A percentile compares a stretch with the other conserved stretches of the same genome.
Evolutionary conservation across 2,888 invertebrate genomes (phyloP).

Genomic region (Drosophila helvetica): DNA sequence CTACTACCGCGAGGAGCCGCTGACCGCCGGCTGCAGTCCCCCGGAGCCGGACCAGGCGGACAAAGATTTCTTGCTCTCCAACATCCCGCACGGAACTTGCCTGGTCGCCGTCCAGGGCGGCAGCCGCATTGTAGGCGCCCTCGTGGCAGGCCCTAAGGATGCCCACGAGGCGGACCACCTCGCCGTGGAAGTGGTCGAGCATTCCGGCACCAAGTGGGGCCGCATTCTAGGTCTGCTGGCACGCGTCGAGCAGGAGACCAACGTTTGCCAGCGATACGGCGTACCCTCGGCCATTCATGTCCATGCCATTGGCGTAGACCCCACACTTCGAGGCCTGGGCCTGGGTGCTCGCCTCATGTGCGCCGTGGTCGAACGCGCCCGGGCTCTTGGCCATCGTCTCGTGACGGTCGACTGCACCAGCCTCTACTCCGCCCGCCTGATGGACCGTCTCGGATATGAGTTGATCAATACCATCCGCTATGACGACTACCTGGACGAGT

Average conservation of each 20-base stretch:
- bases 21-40: slow-evolving; percentile 74
- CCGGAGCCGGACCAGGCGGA: slow-evolving; percentile 72
- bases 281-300: slow-evolving; percentile 74
- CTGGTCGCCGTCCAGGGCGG: slow-evolving; percentile 44
- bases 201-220: slow-evolving; percentile 77
- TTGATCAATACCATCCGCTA: slow-evolving; percentile 70
- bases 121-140: slow-evolving; percentile 69
- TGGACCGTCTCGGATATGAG: slow-evolving; percentile 72
- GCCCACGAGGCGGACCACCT: slow-evolving; percentile 62
- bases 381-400: slow-evolving; percentile 67
- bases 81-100: slow-evolving; percentile 70
- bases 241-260: slow-evolving; percentile 70
- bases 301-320: slow-evolving; percentile 78
- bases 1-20: slow-evolving; percentile 81
- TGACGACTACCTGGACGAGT: slow-evolving; percentile 65
- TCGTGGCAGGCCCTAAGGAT: slow-evolving; percentile 78
- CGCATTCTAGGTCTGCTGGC: slow-evolving; percentile 71
- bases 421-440: slow-evolving; percentile 74
- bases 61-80: slow-evolving; percentile 71
- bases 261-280: slow-evolving; percentile 69
- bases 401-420: slow-evolving; percentile 80
- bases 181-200: slow-evolving; percentile 55
- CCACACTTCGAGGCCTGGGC: slow-evolving; percentile 67
- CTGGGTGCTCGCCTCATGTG: slow-evolving; percentile 73
- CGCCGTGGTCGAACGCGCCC: slow-evolving; percentile 60